Base-by-base conservation (phyloP, 2,888 invertebrate genomes). In the Steinernema hermaphroditum region DNA sequence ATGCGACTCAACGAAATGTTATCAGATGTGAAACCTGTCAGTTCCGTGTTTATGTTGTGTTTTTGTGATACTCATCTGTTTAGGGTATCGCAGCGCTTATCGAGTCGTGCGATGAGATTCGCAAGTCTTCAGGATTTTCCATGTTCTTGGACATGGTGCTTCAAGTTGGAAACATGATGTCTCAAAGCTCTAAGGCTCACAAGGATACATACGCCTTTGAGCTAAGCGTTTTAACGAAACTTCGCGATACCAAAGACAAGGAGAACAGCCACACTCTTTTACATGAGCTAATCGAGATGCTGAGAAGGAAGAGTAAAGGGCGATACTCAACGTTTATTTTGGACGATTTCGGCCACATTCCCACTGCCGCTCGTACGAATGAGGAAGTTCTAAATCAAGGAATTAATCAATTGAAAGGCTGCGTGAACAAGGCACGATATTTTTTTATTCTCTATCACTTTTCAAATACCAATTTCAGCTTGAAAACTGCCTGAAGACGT, bases 131-230 rank as follows among this genome's bases (percentile, higher is more conserved):
- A 78, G 96, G 94, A 85, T 95, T 98, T 87, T 92, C 93, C 0
- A 92, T 91, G 87, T 92, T 98, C 69, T 88, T 98, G 16, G 94
- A 96, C 87, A 89, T 97, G 0, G 91, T 97, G 75, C 89, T 98
- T 0, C 88, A 96, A 14, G 89, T 96, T 27, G 97, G 97, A 2
- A 98, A 98, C 88, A 95, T 93, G 85, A 94, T 98, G 93, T 96
- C 96, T 0, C 93, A 94, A 8, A 92, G 92, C 84, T 95, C 96
- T 86, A 95, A 93, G 0, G 75, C 74, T 54, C 78, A 78, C 74
- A 77, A 80, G 70, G 93, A 93, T 78, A 94, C 96, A 0, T 93
- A 93, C 83, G 98, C 95, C 0, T 98, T 97, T 88, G 96, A 98
- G 88, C 94, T 98, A 83, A 94, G 92, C 86, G 96, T 93, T 87